Evolutionary conservation across 2,113 vertebrate species (phyloP), one percentile per base, ranked within the genome.

Genomic region (Chelonoidis abingdonii): DNA sequence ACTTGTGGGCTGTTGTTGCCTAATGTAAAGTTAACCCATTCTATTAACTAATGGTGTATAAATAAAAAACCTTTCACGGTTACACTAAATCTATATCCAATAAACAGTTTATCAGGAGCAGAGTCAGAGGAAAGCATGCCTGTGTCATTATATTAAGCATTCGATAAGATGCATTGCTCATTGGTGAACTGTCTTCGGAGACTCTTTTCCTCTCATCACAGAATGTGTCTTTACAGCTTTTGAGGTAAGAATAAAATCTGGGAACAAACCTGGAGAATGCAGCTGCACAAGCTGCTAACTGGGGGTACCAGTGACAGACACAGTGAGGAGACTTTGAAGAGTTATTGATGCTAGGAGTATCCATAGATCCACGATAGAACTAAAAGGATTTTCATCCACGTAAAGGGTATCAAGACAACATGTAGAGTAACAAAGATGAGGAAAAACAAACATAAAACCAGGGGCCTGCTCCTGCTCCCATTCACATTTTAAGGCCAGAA

Each of bases 21-120:
- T 95, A 69, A 84, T 22, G 76, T 84, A 89, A 94, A 95, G 89
- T 89, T 89, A 95, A 93, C 91, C 59, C 47, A 52, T 87, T 93
- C 89, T 83, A 93, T 90, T 95, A 95, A 92, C 35, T 89, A 95
- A 89, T 65, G 53, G 38, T 90, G 38, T 92, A 53, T 47, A 95
- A 93, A 93, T 89, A 96, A 96, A 96, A 29, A n/a, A 69, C 13
- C 35, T 25, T 88, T 87, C 92, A 81, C 35, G 65, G 57, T 81
- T 92, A 88, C 81, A 90, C 27, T 86, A 84, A 90, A 90, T 91
- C 89, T 93, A 84, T 90, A 90, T 87, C 83, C 88, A 93, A 24
- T 53, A 50, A 88, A 92, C 47, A 80, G 44, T 89, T 95, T 83
- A n/a, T 91, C 3, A 1, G 54, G 87, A 89, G 59, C 84, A 90